Percentiles rank a stretch among this genome's conserved stretches.
These are phyloP conservation scores for Sitophilus oryzae DNA, from an alignment of 1,140 invertebrate species.

Conservation along the genomic window DNA sequence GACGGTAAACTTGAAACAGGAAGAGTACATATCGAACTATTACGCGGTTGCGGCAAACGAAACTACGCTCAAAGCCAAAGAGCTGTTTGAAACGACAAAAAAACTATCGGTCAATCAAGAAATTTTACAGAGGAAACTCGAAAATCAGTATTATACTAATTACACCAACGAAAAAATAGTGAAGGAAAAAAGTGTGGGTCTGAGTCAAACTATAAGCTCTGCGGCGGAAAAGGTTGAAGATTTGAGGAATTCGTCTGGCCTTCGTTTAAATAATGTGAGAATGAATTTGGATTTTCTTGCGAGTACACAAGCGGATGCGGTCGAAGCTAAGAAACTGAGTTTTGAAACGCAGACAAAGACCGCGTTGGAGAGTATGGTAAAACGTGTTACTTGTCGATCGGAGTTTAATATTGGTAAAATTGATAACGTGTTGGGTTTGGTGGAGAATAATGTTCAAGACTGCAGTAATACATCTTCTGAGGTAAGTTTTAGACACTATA, in stretches of 20 bases:
- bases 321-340: background rate
- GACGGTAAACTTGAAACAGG: slow-evolving; percentile 17
- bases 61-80: slow-evolving; percentile 13
- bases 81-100: slow-evolving; percentile 20
- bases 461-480: background rate
- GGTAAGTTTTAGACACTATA: no score
- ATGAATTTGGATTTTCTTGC: background rate
- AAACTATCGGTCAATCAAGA: slow-evolving; percentile 15
- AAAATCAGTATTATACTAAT: slow-evolving; percentile 25
- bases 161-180: slow-evolving; percentile 16
- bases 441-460: background rate
- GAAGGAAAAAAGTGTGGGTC: slow-evolving; percentile 4
- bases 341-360: background rate
- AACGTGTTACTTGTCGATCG: no score
- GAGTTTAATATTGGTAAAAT: slow-evolving; percentile 1
- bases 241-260: background rate
- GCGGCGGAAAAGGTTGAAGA: background rate
- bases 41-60: slow-evolving; percentile 17
- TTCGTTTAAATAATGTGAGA: background rate
- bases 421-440: background rate
- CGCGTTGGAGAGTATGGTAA: no score
- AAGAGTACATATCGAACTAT: slow-evolving; percentile 21
- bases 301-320: background rate
- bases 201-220: background rate
- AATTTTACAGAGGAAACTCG: slow-evolving; percentile 22